phyloP scores from a whole-genome alignment of 2,113 vertebrate genomes.

The Probosciger aterrimus region DNA sequence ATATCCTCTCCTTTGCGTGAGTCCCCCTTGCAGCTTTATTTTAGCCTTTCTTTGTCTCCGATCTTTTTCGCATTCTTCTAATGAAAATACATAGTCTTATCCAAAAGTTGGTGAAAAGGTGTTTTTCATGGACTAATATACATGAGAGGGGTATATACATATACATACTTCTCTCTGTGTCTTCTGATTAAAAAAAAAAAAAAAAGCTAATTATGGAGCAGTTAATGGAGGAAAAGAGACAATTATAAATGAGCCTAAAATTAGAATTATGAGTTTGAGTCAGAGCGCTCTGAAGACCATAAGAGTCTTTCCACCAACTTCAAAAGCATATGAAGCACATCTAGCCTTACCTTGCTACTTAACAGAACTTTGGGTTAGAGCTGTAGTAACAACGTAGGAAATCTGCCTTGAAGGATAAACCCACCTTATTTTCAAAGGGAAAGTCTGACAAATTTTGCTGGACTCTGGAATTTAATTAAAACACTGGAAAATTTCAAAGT shows the following conservation, averaged over 20 bases:
- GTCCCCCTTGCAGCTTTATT: neutral
- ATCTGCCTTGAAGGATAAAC: neutral
- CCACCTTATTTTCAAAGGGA: neutral
- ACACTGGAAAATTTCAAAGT: conserved; percentile 57
- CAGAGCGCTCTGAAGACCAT: neutral
- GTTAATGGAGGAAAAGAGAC: neutral
- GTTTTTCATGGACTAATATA: neutral
- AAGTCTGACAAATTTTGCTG: conserved; percentile 18
- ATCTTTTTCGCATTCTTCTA: neutral
- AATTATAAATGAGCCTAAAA: neutral
- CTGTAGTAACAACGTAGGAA: neutral
- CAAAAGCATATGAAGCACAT: neutral
- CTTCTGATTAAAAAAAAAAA: neutral
- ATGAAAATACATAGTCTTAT: neutral
- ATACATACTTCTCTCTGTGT: neutral
- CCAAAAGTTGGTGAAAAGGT: neutral
- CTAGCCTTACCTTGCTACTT: neutral
- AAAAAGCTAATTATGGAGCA: neutral
- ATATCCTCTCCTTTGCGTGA: neutral
- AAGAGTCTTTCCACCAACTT: neutral
- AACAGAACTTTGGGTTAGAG: neutral
- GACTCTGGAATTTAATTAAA: conserved; percentile 55
- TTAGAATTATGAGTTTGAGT: neutral
- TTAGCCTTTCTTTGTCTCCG: neutral
- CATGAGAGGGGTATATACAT: neutral